Evolutionary conservation across 2,113 vertebrate genomes (phyloP), one percentile per base, ranked within the genome.

Genomic region (Thryonomys swinderianus): DNA sequence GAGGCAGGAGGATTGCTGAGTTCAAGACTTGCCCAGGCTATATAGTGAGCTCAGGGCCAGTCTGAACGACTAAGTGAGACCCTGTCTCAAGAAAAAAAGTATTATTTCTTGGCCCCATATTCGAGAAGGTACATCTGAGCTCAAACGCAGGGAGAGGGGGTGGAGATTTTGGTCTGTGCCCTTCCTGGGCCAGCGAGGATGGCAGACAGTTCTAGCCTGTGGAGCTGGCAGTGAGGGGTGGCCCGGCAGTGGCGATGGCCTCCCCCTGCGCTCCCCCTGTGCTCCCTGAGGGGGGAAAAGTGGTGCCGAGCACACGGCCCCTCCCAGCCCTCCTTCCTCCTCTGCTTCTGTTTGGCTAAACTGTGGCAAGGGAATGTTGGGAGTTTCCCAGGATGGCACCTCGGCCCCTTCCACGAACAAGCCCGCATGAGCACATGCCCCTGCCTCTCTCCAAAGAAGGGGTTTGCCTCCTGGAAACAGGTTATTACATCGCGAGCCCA

Each of bases 381-480:
- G 88, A 59, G 12, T 59, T 57, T 76, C 79, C 53, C 53, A 27
- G 79, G 59, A 81, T 1, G 0, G n/a, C 32, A 32, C 0, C 18
- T 57, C 34, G 5, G 59, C 69, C 34, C 85, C 40, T 93, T 73
- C 1, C 5, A 48, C 34, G 32, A 30, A 14, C 4, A 2, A 0
- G 2, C 5, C 14, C 17, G 27, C 27, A 14, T 0, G 21, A n/a
- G 27, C 25, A 9, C 25, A 7, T 20, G 7, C 10, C 23, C 62
- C 51, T 66, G 5, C 9, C 7, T 64, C 30, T 78, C 30, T 27
- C 10, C 7, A 57, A 80, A 84, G 64, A 53, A 30, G 17, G 7
- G 3, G 45, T 30, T 48, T 92, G 71, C 62, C 61, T 88, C 92
- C 57, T 51, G 40, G 53, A 42, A 71, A 45, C 21, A 0, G 88